Percentiles rank a stretch among this genome's conserved stretches.
These are phyloP conservation scores for Aeoliscus strigatus DNA, from an alignment of 2,797 vertebrate species.

Conservation along the genomic window DNA sequence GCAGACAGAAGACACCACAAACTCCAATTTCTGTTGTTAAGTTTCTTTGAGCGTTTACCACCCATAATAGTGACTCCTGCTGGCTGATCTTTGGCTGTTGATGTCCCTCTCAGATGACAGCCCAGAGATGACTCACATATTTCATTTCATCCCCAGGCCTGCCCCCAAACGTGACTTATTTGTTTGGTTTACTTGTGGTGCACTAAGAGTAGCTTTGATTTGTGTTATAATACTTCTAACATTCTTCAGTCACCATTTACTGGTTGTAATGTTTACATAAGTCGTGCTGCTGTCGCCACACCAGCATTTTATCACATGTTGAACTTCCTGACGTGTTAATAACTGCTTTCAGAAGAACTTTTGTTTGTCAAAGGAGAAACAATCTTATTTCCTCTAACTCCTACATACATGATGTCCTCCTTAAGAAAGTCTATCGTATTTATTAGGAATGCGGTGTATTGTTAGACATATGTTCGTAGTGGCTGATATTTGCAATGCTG, in stretches of 20 bases:
- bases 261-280: conserved; percentile 70
- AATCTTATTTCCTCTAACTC: conserved; percentile 45
- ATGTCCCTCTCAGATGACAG: no score
- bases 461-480: no score
- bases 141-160: not conserved
- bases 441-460: no score
- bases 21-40: no score
- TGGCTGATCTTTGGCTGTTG: no score
- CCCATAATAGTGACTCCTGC: not conserved
- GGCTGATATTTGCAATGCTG: no score
- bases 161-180: conserved; percentile 26
- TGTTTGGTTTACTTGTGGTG: conserved; percentile 16
- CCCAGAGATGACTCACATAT: no score
- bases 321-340: conserved; percentile 75
- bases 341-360: conserved; percentile 75
- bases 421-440: no score
- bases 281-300: conserved; percentile 79
- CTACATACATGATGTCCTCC: no score
- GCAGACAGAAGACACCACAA: conserved; percentile 4
- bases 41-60: not conserved
- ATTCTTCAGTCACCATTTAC: conserved; percentile 77
- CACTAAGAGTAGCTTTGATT: conserved; percentile 45
- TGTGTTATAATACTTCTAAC: conserved; percentile 74
- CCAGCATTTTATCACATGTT: conserved; percentile 76
- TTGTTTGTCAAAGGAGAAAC: conserved; percentile 81